A percentile compares a stretch with the other conserved stretches of the same genome.
These are phyloP conservation scores for Sinocyclocheilus anshuiensis DNA, from an alignment of 2,113 vertebrate genomes.

Conservation along the genomic window DNA sequence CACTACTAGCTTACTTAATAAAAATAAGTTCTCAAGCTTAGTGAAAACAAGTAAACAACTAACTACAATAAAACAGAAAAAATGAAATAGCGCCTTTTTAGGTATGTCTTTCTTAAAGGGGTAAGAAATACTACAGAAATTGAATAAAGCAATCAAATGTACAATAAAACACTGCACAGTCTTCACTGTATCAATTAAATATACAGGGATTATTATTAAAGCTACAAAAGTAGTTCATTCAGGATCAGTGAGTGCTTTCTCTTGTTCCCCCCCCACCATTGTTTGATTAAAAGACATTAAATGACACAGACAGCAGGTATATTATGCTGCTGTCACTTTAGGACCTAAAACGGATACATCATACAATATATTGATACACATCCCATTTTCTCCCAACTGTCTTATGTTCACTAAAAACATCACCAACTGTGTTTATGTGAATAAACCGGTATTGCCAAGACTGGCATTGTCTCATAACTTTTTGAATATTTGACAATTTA, in stretches of 20 bases:
- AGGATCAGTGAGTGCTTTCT: not conserved
- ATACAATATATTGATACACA: not conserved
- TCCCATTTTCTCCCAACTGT: not conserved
- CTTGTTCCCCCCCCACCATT: too few species aligned
- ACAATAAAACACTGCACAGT: not conserved
- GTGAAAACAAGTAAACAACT: not conserved
- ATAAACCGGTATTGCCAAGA: not conserved
- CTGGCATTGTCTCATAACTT: not conserved
- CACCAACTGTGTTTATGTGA: not conserved
- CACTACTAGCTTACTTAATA: not conserved
- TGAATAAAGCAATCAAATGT: not conserved
- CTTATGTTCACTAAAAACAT: not conserved
- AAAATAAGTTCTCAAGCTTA: not conserved
- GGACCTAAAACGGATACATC: not conserved
- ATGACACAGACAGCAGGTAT: not conserved
- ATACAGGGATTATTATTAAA: not conserved
- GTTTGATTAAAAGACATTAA: not conserved
- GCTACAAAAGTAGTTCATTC: not conserved
- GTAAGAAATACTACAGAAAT: not conserved
- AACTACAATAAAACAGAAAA: not conserved
- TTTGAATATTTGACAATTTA: not conserved
- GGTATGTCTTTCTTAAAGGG: not conserved
- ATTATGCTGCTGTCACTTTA: not conserved
- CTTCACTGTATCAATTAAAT: not conserved
- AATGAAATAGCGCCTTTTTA: not conserved